Percentiles rank a stretch among this genome's conserved stretches.
Evolutionary conservation across 2,888 invertebrate genomes (phyloP).

Genomic region (Mechanitis mazaeus): DNA sequence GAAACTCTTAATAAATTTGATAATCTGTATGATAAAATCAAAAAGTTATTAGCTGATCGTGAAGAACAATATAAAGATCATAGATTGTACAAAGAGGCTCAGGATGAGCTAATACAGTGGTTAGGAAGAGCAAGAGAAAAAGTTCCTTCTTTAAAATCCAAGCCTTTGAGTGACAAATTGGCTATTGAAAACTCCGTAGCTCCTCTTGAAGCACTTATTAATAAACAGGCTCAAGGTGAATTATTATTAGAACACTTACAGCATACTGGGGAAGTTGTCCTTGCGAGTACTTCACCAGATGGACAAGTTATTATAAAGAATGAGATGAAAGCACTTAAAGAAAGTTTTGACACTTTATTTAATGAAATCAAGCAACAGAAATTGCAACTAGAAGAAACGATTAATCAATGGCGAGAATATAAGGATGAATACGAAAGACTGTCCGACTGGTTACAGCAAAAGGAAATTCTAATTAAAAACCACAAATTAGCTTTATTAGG

Average conservation of each 20-base stretch:
- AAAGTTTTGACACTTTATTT: slow-evolving; percentile 90
- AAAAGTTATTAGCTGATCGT: slow-evolving; percentile 84
- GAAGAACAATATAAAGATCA: slow-evolving; percentile 93
- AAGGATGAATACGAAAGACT: slow-evolving; percentile 94
- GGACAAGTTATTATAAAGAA: slow-evolving; percentile 89
- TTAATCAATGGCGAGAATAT: slow-evolving; percentile 91
- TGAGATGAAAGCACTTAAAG: slow-evolving; percentile 89
- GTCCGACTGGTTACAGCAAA: slow-evolving; percentile 95
- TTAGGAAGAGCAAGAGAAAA: slow-evolving; percentile 91
- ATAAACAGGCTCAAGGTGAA: slow-evolving; percentile 94
- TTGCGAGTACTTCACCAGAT: slow-evolving; percentile 87
- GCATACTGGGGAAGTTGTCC: slow-evolving; percentile 90
- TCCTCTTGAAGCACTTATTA: slow-evolving; percentile 89
- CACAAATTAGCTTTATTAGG: slow-evolving; percentile 90
- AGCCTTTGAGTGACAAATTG: slow-evolving; percentile 89
- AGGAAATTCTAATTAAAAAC: slow-evolving; percentile 92
- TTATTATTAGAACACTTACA: slow-evolving; percentile 89
- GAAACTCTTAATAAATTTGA: slow-evolving; percentile 91
- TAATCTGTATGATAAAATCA: slow-evolving; percentile 84
- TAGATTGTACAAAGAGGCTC: slow-evolving; percentile 91
- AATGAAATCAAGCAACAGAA: slow-evolving; percentile 91
- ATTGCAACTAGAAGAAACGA: slow-evolving; percentile 86
- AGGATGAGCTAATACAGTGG: slow-evolving; percentile 93
- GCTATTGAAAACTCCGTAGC: slow-evolving; percentile 92
- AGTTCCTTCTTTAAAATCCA: slow-evolving; percentile 90